Base-by-base conservation (phyloP, 2,113 vertebrate species). In the Regulus satrapa region DNA sequence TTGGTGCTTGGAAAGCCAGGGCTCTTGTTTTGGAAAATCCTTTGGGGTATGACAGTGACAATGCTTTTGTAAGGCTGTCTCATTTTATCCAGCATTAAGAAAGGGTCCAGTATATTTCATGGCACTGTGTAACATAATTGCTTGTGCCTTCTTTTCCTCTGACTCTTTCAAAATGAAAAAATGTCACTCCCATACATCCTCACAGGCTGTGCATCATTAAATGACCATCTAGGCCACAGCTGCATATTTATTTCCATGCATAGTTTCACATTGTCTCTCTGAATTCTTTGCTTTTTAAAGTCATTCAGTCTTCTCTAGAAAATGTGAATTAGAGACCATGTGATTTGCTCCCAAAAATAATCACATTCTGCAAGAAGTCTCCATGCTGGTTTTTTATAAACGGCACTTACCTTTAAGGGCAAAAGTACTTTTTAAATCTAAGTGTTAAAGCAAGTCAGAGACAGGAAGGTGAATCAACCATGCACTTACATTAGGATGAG, bases 361-460 rank as follows among this genome's bases (percentile, higher is more conserved):
- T 24, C 14, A 28, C 51, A 80, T 78, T 81, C 85, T 84, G 24
- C 55, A 48, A 77, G 76, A 81, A 92, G 61, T 73, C 18, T 61
- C 63, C 21, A 2, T 48, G 19, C 79, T 79, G 45, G 0, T 61
- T 93, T 73, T 93, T 66, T 32, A 41, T 80, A 80, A 28, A 25
- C 4, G 38, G 46, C 28, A 74, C 71, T 59, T 79, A 80, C 74
- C 55, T 84, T 36, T 74, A 49, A 94, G 64, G 68, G 61, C 25
- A 88, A 67, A 79, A 89, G 46, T 58, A 24, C 38, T 75, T 88
- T 36, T 82, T 36, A 56, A 75, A 79, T 34, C 14, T 32, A 36
- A 78, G 28, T 48, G 59, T 72, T 78, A 85, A 91, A 74, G 87
- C 63, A 92, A 73, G 69, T 75, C 89, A 93, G 89, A 97, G 79